Percentiles rank a stretch among this genome's conserved stretches.
Evolutionary conservation across 1,140 invertebrate species (phyloP).

Genomic region (Pteromalus puparum): DNA sequence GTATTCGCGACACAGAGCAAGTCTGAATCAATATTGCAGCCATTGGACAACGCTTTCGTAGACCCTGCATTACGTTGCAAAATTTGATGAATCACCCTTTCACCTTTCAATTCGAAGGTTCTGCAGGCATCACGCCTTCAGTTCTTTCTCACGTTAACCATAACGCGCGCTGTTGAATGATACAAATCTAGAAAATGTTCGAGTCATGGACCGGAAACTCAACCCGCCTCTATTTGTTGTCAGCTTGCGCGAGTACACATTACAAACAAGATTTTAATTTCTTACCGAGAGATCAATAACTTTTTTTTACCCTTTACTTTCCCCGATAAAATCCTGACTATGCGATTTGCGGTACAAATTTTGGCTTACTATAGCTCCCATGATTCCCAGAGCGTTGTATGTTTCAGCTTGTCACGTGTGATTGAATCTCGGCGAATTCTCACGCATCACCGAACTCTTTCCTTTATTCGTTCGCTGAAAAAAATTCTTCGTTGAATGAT

Average conservation of each 20-base stretch:
- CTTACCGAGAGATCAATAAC: constrained; percentile 16
- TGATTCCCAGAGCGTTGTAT: not conserved
- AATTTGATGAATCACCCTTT: constrained; percentile 25
- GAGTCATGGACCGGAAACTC: constrained; percentile 39
- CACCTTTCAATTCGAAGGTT: not conserved
- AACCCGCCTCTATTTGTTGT: constrained; percentile 7
- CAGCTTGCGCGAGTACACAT: not conserved
- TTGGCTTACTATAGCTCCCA: not conserved
- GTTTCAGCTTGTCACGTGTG: not conserved
- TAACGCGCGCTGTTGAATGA: not conserved
- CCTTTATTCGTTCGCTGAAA: not conserved
- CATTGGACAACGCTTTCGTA: not conserved
- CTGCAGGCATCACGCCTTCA: constrained; percentile 27
- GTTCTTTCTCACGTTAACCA: constrained; percentile 31
- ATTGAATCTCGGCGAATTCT: not conserved
- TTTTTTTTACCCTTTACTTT: constrained; percentile 22
- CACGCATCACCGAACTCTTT: not conserved
- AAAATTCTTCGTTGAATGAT: not conserved
- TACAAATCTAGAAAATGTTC: constrained; percentile 30
- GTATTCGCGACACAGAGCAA: no score
- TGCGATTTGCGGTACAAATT: constrained; percentile 21
- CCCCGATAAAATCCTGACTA: constrained; percentile 16
- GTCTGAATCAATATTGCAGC: not conserved
- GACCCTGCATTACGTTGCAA: not conserved
- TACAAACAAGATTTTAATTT: constrained; percentile 46